These are phyloP conservation scores for Pteronura brasiliensis DNA, from an alignment of 2,113 vertebrate species.

Conservation along the genomic window DNA sequence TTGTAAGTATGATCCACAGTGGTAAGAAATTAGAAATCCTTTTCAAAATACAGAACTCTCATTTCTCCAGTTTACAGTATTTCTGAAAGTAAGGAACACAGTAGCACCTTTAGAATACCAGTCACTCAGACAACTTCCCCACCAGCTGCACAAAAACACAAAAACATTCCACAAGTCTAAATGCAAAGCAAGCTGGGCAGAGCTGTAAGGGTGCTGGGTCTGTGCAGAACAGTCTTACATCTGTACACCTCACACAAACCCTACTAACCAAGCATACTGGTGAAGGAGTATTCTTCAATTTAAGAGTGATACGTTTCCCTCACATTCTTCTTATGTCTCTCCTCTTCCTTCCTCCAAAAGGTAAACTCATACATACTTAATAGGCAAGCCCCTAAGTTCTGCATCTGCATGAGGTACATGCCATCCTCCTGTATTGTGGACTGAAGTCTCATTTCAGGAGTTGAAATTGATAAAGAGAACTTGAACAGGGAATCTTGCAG, in stretches of 20 bases:
- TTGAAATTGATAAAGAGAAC: background rate
- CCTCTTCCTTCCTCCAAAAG: background rate
- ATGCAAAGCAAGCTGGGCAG: too few species aligned
- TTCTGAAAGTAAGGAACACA: background rate
- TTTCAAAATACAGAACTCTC: background rate
- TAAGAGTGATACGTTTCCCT: background rate
- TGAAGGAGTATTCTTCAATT: background rate
- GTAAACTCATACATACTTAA: background rate
- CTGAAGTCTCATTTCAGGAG: background rate
- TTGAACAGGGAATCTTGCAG: background rate
- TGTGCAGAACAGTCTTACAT: background rate
- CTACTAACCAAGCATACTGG: background rate
- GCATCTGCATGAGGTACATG: background rate
- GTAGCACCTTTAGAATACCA: background rate
- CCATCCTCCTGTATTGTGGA: background rate
- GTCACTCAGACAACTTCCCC: background rate
- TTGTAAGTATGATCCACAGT: background rate
- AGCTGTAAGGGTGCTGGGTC: background rate
- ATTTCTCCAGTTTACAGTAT: background rate
- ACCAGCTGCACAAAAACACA: background rate
- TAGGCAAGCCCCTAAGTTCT: background rate
- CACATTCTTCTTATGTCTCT: rapidly evolving
- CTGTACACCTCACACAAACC: rapidly evolving
- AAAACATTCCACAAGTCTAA: background rate
- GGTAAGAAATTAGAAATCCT: background rate